Evolutionary conservation across 2,888 invertebrate species (phyloP).

Genomic region (Patella depressa): DNA sequence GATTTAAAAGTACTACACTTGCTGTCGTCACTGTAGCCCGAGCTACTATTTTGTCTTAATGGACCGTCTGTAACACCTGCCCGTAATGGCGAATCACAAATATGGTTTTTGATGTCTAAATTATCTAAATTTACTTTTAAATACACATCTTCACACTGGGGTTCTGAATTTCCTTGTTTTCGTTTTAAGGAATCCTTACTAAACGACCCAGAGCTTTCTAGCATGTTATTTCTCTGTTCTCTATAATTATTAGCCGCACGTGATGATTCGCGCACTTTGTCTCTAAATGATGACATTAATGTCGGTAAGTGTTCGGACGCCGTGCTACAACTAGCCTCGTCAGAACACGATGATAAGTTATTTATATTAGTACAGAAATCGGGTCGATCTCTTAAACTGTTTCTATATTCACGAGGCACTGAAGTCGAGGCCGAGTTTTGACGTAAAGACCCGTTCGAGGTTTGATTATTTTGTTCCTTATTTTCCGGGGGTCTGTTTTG

Average conservation of each 20-base stretch:
- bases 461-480: not conserved
- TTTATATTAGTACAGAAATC: slow-evolving; percentile 40
- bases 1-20: slow-evolving; percentile 5
- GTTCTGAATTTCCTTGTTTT: not conserved
- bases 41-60: slow-evolving; percentile 2
- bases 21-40: slow-evolving; percentile 1
- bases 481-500: not conserved
- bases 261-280: slow-evolving; percentile 45
- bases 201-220: slow-evolving; percentile 1
- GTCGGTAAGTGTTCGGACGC: slow-evolving; percentile 38
- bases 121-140: slow-evolving; percentile 9
- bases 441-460: not conserved
- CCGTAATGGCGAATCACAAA: slow-evolving; percentile 3
- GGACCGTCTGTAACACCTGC: slow-evolving; percentile 1
- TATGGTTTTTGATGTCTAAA: not conserved
- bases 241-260: slow-evolving; percentile 40
- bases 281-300: slow-evolving; percentile 45
- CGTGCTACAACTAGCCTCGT: slow-evolving; percentile 20
- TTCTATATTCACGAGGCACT: slow-evolving; percentile 47
- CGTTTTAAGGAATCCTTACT: not conserved
- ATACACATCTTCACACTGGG: not conserved
- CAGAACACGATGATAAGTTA: slow-evolving; percentile 30
- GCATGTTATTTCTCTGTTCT: slow-evolving; percentile 35
- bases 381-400: slow-evolving; percentile 54
- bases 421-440: slow-evolving; percentile 16